Evolutionary conservation across 2,888 invertebrate genomes (phyloP), one percentile per base, ranked within the genome.

Genomic region (Drepanosiphum platanoidis): DNA sequence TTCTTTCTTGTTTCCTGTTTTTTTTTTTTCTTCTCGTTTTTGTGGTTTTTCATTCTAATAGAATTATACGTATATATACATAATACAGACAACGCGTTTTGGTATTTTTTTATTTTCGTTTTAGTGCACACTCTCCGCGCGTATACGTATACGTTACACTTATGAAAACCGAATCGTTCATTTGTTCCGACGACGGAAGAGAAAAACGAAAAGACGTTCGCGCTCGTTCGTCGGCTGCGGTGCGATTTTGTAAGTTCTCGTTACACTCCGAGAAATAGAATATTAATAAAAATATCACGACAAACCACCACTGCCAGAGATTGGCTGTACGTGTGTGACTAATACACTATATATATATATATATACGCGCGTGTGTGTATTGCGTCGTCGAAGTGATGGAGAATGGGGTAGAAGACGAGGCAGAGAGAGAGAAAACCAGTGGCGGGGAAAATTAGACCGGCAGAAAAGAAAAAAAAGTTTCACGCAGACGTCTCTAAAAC

Each of bases 391-490:
- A n/a, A 13, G 15, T 22, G 52, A 61, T 61, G 27, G 61, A n/a
- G 61, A 61, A 9, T n/a, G n/a, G 7, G 61, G 27, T 4, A 61
- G 61, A 52, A 22, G n/a, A n/a, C 7, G 27, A 61, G 61, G 9
- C n/a, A 27, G 61, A 27, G 61, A 27, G 61, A 27, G 27, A 27
- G 61, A 61, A 61, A 61, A 52, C 52, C 9, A 61, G 27, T 8
- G 61, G 58, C 5, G 4, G 34, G 13, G 27, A 39, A 39, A 36
- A 15, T 18, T 36, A 30, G 30, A 30, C 11, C 7, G 32, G 27
- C 3, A 18, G 0, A 42, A 58, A 58, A 36, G 27, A 52, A 52
- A 81, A 82, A 82, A 81, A 82, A 82, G 61, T 72, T 72, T 42
- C 61, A 22, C 15, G 36, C 71, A 39, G 58, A 81, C 81, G 39